Evolutionary conservation across 2,888 invertebrate genomes (phyloP), one percentile per base, ranked within the genome.

Genomic region (Tetheella fluctuosa): DNA sequence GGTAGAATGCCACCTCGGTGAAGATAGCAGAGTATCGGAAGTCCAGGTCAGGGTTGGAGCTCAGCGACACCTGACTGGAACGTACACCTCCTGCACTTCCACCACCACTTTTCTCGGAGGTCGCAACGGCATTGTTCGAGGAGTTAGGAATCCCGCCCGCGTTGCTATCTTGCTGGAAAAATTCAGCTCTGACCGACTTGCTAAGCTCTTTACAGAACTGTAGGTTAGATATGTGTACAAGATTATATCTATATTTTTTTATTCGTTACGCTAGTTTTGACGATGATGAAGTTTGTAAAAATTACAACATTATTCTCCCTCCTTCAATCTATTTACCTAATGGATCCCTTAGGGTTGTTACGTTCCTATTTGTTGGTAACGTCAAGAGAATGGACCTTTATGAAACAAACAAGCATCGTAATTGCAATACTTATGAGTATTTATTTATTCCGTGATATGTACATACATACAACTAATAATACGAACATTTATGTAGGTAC

Each of bases 41-140:
- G 88, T 98, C 98, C 5, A 97, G 95, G 84, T 98, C 98, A 0
- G 97, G 97, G 88, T 98, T 98, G n/a, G 98, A 98, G 79, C 97
- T 97, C 64, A 98, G 93, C 0, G 98, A 98, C 57, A 97, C 96
- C 89, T 98, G 98, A 85, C 98, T 98, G 64, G 97, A 97, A 54
- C 97, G 94, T 59, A 96, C 95, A 1, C 86, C 85, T 0, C 84
- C 84, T 0, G 83, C 83, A 64, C 90, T 88, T 34, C 88, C 81
- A 4, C 77, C 85, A 37, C 79, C 85, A 37, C 78, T 83, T 77
- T 91, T 90, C 75, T 90, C 90, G 13, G 73, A 67, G 61, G 69
- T 69, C 2, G 77, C 79, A 83, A 97, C 97, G 0, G 96, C 95
- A 81, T 97, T 97, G 3, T 95, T 95, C 83, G 97, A 96, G 28